Conservation (phyloP, 2,888 invertebrate genomes). For the Caenorhabditis doughertyi region DNA sequence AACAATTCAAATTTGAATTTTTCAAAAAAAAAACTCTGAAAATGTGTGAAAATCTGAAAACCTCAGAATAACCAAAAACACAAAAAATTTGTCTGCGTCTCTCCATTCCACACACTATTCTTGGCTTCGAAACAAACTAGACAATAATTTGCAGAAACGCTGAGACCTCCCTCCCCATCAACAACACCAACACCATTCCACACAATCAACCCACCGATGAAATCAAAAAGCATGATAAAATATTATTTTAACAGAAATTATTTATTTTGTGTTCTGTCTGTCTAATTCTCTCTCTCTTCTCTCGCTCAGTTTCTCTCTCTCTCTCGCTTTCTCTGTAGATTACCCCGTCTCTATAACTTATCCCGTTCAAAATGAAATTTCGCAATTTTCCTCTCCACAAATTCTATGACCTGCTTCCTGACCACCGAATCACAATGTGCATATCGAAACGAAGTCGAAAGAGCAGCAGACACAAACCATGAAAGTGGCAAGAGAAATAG, state of each 20-base stretch:
- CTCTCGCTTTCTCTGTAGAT: conserved; percentile 1
- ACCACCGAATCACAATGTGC: conserved; percentile 10
- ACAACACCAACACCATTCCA: not conserved
- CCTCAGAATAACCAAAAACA: too few species aligned
- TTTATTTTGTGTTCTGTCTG: not conserved
- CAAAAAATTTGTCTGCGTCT: too few species aligned
- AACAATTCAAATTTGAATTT: too few species aligned
- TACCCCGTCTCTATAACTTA: not conserved
- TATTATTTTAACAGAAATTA: too few species aligned
- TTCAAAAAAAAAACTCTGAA: too few species aligned
- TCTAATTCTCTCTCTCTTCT: too few species aligned
- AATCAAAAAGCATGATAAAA: conserved; percentile 5
- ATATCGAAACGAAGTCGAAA: conserved; percentile 37
- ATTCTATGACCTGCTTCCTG: conserved; percentile 18
- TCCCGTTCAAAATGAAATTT: conserved; percentile 9
- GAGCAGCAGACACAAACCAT: conserved; percentile 51
- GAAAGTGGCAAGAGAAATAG: not conserved
- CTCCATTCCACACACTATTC: too few species aligned
- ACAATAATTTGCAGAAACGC: conserved; percentile 42
- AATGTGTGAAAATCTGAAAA: too few species aligned
- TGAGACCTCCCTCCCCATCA: conserved; percentile 5
- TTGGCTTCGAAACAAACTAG: conserved; percentile 13
- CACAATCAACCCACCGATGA: too few species aligned
- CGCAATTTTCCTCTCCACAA: conserved; percentile 9
- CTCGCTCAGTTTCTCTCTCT: too few species aligned